phyloP scores from a whole-genome alignment of 1,140 invertebrate species.

The Megalopta genalis region DNA sequence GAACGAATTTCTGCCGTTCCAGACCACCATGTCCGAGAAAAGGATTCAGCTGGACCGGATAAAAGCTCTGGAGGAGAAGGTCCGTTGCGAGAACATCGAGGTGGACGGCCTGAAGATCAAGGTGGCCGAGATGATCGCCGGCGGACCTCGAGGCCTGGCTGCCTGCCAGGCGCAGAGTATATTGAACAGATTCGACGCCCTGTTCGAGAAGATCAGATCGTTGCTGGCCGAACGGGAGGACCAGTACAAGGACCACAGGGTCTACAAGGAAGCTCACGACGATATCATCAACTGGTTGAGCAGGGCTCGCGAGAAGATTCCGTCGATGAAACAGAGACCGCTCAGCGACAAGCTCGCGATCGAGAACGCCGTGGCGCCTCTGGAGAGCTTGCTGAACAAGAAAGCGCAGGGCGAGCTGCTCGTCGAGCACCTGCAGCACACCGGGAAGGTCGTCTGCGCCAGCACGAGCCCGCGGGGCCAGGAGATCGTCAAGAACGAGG shows the following conservation, averaged over 20 bases:
- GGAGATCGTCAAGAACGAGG: slow-evolving; percentile 90
- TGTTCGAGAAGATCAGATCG: slow-evolving; percentile 81
- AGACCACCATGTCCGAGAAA: slow-evolving; percentile 91
- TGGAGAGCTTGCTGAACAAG: slow-evolving; percentile 92
- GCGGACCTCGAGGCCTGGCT: slow-evolving; percentile 90
- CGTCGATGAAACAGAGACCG: slow-evolving; percentile 90
- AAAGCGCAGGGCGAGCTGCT: slow-evolving; percentile 94
- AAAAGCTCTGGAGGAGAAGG: slow-evolving; percentile 92
- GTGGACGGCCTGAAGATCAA: slow-evolving; percentile 93
- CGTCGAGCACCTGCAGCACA: slow-evolving; percentile 91
- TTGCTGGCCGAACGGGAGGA: slow-evolving; percentile 89
- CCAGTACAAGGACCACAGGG: slow-evolving; percentile 92
- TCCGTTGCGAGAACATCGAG: slow-evolving; percentile 94
- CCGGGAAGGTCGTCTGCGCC: slow-evolving; percentile 91
- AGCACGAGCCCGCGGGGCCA: slow-evolving; percentile 90
- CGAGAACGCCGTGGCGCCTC: slow-evolving; percentile 91
- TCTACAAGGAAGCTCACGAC: slow-evolving; percentile 94
- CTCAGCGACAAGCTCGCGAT: slow-evolving; percentile 93
- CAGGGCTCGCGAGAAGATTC: slow-evolving; percentile 92
- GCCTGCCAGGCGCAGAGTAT: slow-evolving; percentile 92
- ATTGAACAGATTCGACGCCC: slow-evolving; percentile 82
- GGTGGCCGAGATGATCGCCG: slow-evolving; percentile 92
- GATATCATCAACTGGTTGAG: slow-evolving; percentile 92
- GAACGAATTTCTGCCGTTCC: slow-evolving; percentile 87
- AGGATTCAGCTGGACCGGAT: slow-evolving; percentile 91